Base-by-base conservation (phyloP, 2,888 invertebrate species). In the Apodemia mormo region DNA sequence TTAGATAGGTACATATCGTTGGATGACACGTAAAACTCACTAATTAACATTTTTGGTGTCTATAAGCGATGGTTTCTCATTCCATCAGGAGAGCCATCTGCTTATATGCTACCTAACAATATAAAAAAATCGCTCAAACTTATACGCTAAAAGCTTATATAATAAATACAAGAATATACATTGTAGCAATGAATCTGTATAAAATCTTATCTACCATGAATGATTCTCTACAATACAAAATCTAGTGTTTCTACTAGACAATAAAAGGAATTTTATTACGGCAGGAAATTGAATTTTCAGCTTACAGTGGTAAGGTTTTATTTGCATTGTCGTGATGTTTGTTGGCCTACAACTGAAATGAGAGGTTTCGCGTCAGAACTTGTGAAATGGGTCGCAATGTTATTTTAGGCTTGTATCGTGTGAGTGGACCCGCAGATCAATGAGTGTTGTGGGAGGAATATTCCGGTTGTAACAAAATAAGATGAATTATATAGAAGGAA, bases 301-400 rank as follows among this genome's bases (percentile, higher is more conserved):
- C 12, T 49, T 14, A 49, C 49, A 49, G 4, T 3, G 0, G 45
- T 76, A 82, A 79, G 76, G 71, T 68, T 66, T 73, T 76, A 77
- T 77, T 80, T 81, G 49, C 64, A 40, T 58, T 66, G 68, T 22
- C 58, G 66, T 65, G 61, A 65, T 81, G 80, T 30, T 30, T 29
- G 58, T 30, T 58, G 29, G 76, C 83, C 83, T 81, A 86, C 84
- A 84, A 85, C 81, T 76, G 80, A 77, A 83, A 84, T 81, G 83
- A 83, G 76, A 73, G 73, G 80, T 82, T 82, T 78, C 78, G 79
- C 74, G 77, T 81, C 43, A 79, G 79, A 85, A 75, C 85, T 85
- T 81, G 68, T 73, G 82, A 88, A 87, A 85, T 85, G 79, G 87
- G 86, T 87, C 87, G 84, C 58, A 58, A 58, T 30, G 58, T 58